A percentile compares a stretch with the other conserved stretches of the same genome.
Conservation (phyloP, 2,888 invertebrate genomes). For the Trachelus tabidus region DNA sequence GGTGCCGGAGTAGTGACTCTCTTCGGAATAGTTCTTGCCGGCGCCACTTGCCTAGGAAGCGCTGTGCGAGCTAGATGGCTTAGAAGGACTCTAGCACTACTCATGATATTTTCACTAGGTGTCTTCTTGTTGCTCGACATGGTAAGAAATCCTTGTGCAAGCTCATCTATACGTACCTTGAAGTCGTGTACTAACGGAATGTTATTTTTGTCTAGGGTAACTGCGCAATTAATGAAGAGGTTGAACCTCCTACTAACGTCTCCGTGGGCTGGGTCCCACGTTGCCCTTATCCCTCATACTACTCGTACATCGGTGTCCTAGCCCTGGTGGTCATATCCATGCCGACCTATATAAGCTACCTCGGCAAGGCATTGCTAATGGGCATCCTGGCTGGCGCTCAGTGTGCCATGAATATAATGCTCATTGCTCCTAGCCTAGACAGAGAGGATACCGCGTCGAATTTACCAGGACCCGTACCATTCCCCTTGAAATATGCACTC, state of each 20-base stretch:
- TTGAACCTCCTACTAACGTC: slow-evolving; percentile 49
- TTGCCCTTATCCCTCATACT: slow-evolving; percentile 79
- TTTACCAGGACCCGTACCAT: slow-evolving; percentile 67
- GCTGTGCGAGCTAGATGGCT: slow-evolving; percentile 63
- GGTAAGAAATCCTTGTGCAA: slow-evolving; percentile 36
- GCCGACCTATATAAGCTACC: slow-evolving; percentile 78
- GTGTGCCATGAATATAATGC: slow-evolving; percentile 71
- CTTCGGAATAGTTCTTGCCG: slow-evolving; percentile 57
- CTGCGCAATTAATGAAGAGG: slow-evolving; percentile 54
- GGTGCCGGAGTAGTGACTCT: slow-evolving; percentile 58
- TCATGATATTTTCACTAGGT: slow-evolving; percentile 60
- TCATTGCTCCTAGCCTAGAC: slow-evolving; percentile 70
- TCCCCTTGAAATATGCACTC: slow-evolving; percentile 68
- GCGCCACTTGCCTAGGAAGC: slow-evolving; percentile 61
- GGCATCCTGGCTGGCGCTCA: slow-evolving; percentile 72
- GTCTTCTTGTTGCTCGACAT: slow-evolving; percentile 59
- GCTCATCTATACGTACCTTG: background rate
- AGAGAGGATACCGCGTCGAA: slow-evolving; percentile 71
- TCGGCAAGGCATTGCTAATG: slow-evolving; percentile 76
- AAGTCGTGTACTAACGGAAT: background rate
- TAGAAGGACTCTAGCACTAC: slow-evolving; percentile 55
- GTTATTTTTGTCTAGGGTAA: slow-evolving; percentile 46
- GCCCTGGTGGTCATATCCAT: slow-evolving; percentile 78
- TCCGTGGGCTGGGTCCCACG: slow-evolving; percentile 59
- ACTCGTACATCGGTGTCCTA: slow-evolving; percentile 77